A percentile compares a stretch with the other conserved stretches of the same genome.
Conservation (phyloP, 2,113 vertebrate genomes). For the Junco hyemalis region DNA sequence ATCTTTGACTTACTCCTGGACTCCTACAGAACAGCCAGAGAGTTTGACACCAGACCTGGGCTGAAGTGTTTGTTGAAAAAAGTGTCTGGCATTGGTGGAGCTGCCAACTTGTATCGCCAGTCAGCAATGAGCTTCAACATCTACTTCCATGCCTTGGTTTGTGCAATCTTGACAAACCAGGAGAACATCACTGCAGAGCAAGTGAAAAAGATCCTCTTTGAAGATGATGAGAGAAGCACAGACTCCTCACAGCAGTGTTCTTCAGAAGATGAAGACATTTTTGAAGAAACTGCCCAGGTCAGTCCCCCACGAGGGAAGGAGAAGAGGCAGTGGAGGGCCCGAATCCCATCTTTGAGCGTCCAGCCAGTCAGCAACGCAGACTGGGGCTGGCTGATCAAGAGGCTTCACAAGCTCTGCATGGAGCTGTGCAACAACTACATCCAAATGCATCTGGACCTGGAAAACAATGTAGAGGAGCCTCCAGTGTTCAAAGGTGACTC, state of each 20-base stretch:
- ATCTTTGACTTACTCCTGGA: conserved; percentile 96
- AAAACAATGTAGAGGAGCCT: conserved; percentile 82
- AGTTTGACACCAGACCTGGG: conserved; percentile 94
- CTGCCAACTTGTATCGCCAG: conserved; percentile 95
- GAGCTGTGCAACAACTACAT: conserved; percentile 95
- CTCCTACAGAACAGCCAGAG: conserved; percentile 91
- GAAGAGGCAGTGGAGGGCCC: conserved; percentile 85
- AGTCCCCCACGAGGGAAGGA: conserved; percentile 90
- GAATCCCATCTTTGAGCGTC: conserved; percentile 85
- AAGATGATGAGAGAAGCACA: conserved; percentile 90
- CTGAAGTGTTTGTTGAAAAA: conserved; percentile 97
- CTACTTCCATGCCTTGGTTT: conserved; percentile 92
- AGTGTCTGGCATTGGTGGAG: conserved; percentile 92
- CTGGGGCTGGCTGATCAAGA: conserved; percentile 93
- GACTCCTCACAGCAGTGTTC: conserved; percentile 94
- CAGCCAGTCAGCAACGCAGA: conserved; percentile 87
- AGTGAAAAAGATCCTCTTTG: conserved; percentile 91
- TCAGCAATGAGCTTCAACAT: conserved; percentile 97
- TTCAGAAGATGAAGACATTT: conserved; percentile 97
- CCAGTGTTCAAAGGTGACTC: conserved; percentile 75
- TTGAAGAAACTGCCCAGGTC: conserved; percentile 96
- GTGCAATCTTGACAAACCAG: conserved; percentile 87
- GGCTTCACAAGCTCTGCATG: conserved; percentile 92
- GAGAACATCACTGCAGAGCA: conserved; percentile 88
- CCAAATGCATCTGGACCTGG: conserved; percentile 94